Evolutionary conservation across 2,113 vertebrate species (phyloP).

Genomic region (Macaca mulatta): DNA sequence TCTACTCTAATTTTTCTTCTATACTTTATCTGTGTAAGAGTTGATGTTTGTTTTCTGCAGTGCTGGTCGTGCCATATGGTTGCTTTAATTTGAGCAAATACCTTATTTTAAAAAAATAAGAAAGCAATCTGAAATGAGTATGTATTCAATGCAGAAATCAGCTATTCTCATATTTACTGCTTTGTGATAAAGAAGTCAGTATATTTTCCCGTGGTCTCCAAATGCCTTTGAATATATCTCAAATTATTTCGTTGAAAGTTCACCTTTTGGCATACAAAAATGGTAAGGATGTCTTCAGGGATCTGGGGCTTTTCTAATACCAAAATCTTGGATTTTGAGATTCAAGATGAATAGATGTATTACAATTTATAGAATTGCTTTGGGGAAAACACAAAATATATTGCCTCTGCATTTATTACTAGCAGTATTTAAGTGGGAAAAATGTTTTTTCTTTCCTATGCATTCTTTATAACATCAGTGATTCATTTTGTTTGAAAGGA

Average conservation of each 20-base stretch:
- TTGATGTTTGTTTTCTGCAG: constrained; percentile 21
- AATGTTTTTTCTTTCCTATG: background rate
- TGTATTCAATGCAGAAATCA: background rate
- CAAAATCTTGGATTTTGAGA: background rate
- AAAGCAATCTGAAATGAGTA: background rate
- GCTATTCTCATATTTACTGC: background rate
- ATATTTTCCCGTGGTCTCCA: background rate
- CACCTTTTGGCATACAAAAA: background rate
- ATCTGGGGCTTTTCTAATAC: constrained; percentile 21
- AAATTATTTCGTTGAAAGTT: constrained; percentile 54
- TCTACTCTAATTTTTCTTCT: constrained; percentile 1
- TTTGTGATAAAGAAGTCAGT: background rate
- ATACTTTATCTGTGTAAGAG: background rate
- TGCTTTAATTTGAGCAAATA: constrained; percentile 1
- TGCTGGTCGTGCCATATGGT: background rate
- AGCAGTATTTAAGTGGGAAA: background rate
- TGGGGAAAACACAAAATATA: background rate
- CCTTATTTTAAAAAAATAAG: background rate
- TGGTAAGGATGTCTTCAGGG: background rate
- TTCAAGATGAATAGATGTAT: background rate
- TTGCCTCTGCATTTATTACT: background rate
- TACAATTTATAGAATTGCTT: background rate
- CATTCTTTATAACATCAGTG: background rate
- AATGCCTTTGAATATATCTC: constrained; percentile 20
- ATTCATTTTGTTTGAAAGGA: constrained; percentile 17